These are phyloP conservation scores for Phymanthus crucifer DNA, from an alignment of 92 coral and sea anemone genomes.

Conservation along the genomic window DNA sequence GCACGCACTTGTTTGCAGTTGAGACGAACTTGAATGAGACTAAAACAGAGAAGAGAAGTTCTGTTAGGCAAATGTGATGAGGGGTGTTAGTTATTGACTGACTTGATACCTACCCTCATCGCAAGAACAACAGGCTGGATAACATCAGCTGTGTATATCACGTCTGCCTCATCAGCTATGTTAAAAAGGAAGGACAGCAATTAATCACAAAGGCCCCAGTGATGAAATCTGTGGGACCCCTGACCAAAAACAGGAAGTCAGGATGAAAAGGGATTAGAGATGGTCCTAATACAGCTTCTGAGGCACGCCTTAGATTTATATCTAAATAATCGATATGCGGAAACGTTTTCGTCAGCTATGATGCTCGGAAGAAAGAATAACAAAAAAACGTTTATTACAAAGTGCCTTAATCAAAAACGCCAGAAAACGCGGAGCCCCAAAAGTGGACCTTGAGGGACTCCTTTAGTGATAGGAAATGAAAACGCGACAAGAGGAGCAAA, in stretches of 20 bases:
- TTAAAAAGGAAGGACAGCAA: not conserved
- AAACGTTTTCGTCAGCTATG: conserved; percentile 59
- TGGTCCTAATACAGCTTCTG: too few species aligned
- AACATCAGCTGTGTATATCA: conserved; percentile 81
- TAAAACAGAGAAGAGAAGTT: conserved; percentile 13
- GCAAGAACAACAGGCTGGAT: conserved; percentile 83
- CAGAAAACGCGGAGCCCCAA: not conserved
- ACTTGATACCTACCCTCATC: conserved; percentile 75
- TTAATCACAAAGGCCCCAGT: too few species aligned
- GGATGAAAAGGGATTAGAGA: too few species aligned
- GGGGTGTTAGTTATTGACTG: too few species aligned
- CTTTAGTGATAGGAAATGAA: not conserved
- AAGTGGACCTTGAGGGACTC: not conserved
- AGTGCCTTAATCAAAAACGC: not conserved
- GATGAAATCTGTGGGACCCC: too few species aligned
- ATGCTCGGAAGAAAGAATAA: not conserved
- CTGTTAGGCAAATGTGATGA: too few species aligned
- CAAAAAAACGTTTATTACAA: not conserved
- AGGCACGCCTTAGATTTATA: too few species aligned
- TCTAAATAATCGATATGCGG: too few species aligned
- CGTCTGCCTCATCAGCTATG: conserved; percentile 83
- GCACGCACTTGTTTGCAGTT: conserved; percentile 87
- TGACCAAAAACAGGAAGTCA: too few species aligned
- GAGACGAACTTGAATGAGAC: conserved; percentile 88
- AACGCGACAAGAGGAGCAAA: too few species aligned